Evolutionary conservation across 2,888 invertebrate genomes (phyloP).

Genomic region (Exocentrus adspersus): DNA sequence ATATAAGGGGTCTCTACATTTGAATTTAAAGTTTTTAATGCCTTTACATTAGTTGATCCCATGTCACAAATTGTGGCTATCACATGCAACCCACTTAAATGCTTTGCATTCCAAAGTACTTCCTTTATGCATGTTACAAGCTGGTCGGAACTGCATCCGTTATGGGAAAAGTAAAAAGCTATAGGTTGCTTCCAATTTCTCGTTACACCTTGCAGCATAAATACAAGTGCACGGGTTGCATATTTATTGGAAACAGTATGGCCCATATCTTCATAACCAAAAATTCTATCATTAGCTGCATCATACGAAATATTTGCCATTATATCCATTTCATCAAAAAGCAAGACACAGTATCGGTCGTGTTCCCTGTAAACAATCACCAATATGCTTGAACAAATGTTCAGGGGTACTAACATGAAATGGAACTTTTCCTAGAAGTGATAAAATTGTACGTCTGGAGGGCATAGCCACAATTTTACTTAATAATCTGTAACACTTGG

Average conservation of each 20-base stretch:
- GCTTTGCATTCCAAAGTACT: slow-evolving; percentile 28
- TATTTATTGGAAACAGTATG: background rate
- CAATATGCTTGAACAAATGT: too few relatives aligned
- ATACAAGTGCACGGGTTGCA: slow-evolving; percentile 35
- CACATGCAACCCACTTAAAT: slow-evolving; percentile 29
- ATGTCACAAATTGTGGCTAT: slow-evolving; percentile 40
- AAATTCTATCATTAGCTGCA: slow-evolving; percentile 29
- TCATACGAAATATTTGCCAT: too few relatives aligned
- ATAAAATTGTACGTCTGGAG: too few relatives aligned
- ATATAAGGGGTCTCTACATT: slow-evolving; percentile 2
- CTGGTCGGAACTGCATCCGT: slow-evolving; percentile 17
- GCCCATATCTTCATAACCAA: slow-evolving; percentile 36
- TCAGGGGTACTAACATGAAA: too few relatives aligned
- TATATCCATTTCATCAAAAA: too few relatives aligned
- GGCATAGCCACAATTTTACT: too few relatives aligned
- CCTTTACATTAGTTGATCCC: slow-evolving; percentile 38
- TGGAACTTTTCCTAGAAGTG: too few relatives aligned
- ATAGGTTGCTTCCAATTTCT: slow-evolving; percentile 42
- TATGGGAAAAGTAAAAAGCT: slow-evolving; percentile 40
- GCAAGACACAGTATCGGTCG: too few relatives aligned
- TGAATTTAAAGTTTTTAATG: slow-evolving; percentile 12
- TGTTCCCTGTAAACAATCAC: too few relatives aligned
- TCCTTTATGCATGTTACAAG: slow-evolving; percentile 22
- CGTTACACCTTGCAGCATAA: slow-evolving; percentile 33
- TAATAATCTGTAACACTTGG: too few relatives aligned